These are phyloP conservation scores for Podarcis siculus DNA, from an alignment of 2,797 vertebrate species.

Conservation along the genomic window DNA sequence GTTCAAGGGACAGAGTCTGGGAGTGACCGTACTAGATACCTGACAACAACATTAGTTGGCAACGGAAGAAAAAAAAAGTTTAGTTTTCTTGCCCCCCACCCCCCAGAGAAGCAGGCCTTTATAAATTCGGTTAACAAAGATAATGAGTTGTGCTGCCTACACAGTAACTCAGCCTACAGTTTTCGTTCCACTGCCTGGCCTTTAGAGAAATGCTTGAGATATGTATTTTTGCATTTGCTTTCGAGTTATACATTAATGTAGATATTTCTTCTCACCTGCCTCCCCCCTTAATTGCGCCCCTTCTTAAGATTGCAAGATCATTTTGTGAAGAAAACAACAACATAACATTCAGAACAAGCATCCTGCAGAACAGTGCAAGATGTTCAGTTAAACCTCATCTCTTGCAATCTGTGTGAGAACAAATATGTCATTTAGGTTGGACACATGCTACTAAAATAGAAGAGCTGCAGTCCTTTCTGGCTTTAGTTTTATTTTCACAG, in stretches of 20 bases:
- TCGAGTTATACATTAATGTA: background rate
- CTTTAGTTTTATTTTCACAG: background rate
- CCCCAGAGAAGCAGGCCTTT: background rate
- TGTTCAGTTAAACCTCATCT: constrained; percentile 16
- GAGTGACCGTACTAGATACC: background rate
- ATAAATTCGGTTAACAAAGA: background rate
- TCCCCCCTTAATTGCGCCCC: background rate
- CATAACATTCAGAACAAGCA: constrained; percentile 7
- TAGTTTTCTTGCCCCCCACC: no score
- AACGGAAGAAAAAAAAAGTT: background rate
- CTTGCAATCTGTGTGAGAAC: constrained; percentile 13
- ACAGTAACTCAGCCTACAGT: background rate
- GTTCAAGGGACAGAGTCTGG: background rate
- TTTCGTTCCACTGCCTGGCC: background rate
- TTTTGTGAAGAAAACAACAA: background rate
- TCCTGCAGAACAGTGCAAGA: constrained; percentile 6
- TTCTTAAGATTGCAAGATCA: background rate
- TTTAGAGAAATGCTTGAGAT: background rate
- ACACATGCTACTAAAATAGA: background rate
- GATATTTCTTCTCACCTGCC: background rate
- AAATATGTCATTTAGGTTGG: background rate
- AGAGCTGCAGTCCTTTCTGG: background rate
- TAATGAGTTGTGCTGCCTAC: background rate
- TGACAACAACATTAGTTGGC: background rate
- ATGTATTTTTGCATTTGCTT: background rate